Evolutionary conservation across 2,888 invertebrate species (phyloP).

Genomic region (Ganaspis brasiliensis): DNA sequence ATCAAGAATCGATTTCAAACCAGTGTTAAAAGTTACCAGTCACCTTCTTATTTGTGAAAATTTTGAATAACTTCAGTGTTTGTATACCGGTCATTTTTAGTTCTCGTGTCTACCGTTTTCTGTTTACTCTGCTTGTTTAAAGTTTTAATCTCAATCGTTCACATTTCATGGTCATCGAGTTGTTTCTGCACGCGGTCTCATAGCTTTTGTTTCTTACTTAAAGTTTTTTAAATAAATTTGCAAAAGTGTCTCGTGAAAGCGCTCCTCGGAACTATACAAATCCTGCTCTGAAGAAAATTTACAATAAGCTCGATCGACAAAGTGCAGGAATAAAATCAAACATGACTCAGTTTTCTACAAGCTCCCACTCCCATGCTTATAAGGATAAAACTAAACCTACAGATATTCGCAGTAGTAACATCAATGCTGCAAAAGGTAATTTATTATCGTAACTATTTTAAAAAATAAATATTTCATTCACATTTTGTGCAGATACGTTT

Average conservation of each 20-base stretch:
- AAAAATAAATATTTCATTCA: not conserved
- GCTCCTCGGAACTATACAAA: slow-evolving; percentile 18
- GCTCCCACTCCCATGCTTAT: slow-evolving; percentile 84
- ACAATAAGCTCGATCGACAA: slow-evolving; percentile 5
- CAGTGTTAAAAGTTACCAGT: too few relatives aligned
- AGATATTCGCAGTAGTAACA: slow-evolving; percentile 97
- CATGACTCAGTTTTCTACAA: slow-evolving; percentile 71
- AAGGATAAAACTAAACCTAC: slow-evolving; percentile 97
- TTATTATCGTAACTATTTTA: slow-evolving; percentile 46
- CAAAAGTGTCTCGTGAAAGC: slow-evolving; percentile 28
- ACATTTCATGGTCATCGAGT: not conserved
- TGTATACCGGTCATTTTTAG: too few relatives aligned
- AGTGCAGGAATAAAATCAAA: slow-evolving; percentile 47
- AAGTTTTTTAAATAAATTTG: not conserved
- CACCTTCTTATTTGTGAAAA: too few relatives aligned
- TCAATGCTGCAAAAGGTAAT: slow-evolving; percentile 98
- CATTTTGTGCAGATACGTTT: not conserved
- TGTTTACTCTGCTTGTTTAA: not conserved
- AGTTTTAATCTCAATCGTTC: not conserved
- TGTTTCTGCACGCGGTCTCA: slow-evolving; percentile 29
- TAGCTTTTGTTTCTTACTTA: slow-evolving; percentile 9
- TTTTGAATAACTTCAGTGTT: too few relatives aligned
- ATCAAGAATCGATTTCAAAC: too few relatives aligned
- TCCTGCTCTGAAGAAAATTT: slow-evolving; percentile 30
- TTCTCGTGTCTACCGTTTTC: too few relatives aligned